Base-by-base conservation (phyloP, 2,888 invertebrate genomes). In the Tenthredo distinguenda region DNA sequence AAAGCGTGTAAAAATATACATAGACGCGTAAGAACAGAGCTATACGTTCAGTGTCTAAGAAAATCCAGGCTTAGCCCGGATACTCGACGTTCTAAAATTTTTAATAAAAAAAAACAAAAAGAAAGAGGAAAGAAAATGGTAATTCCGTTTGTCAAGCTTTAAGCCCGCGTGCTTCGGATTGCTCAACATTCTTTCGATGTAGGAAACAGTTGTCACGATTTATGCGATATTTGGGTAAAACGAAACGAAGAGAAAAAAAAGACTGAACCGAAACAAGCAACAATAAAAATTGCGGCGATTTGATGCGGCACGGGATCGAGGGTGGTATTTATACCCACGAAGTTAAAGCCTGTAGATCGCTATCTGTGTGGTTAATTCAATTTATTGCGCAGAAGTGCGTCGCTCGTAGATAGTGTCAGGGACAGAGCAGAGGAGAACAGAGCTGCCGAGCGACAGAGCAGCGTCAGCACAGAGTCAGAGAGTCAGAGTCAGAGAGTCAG, bases 341-440 rank as follows among this genome's bases (percentile, higher is more conserved):
- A 47, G 47, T 50, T 47, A 77, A 77, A 50, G 50, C 50, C 47
- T 21, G 31, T 31, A 34, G 47, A 55, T 72, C 55, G 34, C 55
- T 47, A 77, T 50, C 81, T 58, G 37, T 15, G 21, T 58, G 58
- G 62, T 62, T 83, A 83, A 83, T 72, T 72, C 71, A 86, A 86
- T 89, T 88, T 89, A 89, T 89, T 89, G 86, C 86, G 86, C 83
- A 87, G 88, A 86, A 87, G 86, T 87, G 86, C 85, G 79, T 83
- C 82, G 72, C 85, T 58, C 86, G 84, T 87, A 90, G 92, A 92
- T 91, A 92, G 90, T 90, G 92, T 91, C 91, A 92, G 88, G 85
- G 86, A 86, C 91, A 92, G 76, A 43, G 76, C 26, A 76, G 18
- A 74, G 18, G 18, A 34, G 68, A 74, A 43, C 40, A 74, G 18